Evolutionary conservation across 2,113 vertebrate genomes (phyloP).

Genomic region (Grallaria varia): DNA sequence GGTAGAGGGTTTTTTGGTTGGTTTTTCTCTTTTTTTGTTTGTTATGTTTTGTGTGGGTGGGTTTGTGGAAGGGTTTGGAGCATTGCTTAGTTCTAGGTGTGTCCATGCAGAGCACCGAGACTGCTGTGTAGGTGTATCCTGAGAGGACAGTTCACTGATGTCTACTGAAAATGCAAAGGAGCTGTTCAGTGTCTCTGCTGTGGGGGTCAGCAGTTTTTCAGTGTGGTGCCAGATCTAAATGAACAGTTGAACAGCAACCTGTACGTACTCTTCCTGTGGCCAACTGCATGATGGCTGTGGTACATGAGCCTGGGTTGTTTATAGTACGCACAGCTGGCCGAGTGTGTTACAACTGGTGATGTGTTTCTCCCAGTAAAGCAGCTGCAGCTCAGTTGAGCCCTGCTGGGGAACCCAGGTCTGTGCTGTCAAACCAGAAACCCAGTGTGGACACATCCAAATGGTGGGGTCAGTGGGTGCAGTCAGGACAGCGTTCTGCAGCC

Average conservation of each 20-base stretch:
- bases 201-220: background rate
- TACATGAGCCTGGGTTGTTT: background rate
- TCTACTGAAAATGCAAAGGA: background rate
- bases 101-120: background rate
- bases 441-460: accelerated
- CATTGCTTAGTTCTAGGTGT: background rate
- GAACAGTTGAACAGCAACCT: background rate
- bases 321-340: background rate
- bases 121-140: background rate
- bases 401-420: background rate
- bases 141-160: background rate
- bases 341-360: background rate
- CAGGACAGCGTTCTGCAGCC: background rate
- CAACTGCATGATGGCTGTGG: accelerated
- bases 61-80: background rate
- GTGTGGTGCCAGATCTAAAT: background rate
- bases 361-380: background rate
- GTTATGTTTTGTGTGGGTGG: background rate
- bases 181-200: background rate
- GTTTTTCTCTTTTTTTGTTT: background rate
- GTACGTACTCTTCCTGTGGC: background rate
- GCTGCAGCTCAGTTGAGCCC: background rate
- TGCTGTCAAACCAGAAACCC: background rate
- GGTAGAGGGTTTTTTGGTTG: background rate
- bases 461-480: background rate